phyloP scores from a whole-genome alignment of 1,140 invertebrate species.

The Oryctes rhinoceros region DNA sequence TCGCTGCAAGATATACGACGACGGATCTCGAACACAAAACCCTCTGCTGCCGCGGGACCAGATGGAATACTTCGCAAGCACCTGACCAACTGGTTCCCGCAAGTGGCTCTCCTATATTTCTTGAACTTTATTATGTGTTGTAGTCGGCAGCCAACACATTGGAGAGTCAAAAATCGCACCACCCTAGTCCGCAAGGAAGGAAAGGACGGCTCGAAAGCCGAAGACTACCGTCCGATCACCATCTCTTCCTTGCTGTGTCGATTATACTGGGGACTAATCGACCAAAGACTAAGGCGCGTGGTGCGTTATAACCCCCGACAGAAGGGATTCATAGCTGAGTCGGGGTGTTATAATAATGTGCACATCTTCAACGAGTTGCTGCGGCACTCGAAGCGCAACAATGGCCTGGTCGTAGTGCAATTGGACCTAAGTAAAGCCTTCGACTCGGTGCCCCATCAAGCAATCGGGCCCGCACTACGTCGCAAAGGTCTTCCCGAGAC shows the following conservation, averaged over 20 bases:
- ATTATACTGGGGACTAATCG: no score
- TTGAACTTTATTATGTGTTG: constrained; percentile 39
- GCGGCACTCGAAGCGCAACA: constrained; percentile 39
- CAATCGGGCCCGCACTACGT: constrained; percentile 43
- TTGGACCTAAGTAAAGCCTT: constrained; percentile 46
- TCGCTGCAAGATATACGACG: no score
- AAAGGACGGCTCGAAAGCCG: constrained; percentile 32
- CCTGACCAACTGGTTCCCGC: no score
- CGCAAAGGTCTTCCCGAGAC: constrained; percentile 39
- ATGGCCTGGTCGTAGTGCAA: constrained; percentile 46
- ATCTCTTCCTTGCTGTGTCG: constrained; percentile 36
- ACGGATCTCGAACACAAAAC: no score
- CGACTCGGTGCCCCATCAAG: constrained; percentile 41
- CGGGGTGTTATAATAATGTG: no score
- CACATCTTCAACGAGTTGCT: constrained; percentile 39
- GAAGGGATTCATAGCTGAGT: no score
- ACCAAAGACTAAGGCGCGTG: background rate
- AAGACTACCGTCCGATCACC: constrained; percentile 34
- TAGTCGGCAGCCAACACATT: constrained; percentile 41
- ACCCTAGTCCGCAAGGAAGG: no score
- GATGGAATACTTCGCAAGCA: no score
- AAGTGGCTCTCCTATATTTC: no score
- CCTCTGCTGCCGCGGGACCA: no score
- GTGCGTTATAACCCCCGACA: no score
- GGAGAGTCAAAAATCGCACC: constrained; percentile 40